Evolutionary conservation across 2,113 vertebrate genomes (phyloP).

Genomic region (Sialia sialis): DNA sequence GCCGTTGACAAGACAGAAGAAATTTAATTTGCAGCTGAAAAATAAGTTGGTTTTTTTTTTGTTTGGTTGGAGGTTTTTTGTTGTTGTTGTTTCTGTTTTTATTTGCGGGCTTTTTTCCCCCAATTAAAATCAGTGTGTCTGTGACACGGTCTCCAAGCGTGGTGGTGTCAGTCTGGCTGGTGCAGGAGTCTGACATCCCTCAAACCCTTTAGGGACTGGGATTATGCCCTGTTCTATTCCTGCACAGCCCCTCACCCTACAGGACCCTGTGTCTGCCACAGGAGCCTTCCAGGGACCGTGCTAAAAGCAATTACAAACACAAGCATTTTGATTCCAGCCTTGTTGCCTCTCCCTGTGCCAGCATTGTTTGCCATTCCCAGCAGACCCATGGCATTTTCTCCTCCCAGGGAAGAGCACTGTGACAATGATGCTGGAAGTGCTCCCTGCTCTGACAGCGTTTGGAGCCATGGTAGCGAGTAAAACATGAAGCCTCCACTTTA

Average conservation of each 20-base stretch:
- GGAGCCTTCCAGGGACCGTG: background rate
- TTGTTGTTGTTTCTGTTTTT: background rate
- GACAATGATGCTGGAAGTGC: background rate
- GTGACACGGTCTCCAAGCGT: rapidly evolving
- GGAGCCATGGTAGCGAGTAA: background rate
- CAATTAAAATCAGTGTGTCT: background rate
- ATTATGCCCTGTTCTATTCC: background rate
- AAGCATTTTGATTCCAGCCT: background rate
- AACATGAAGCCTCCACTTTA: background rate
- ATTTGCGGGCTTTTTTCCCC: too few relatives aligned
- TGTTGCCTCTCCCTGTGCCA: conserved; percentile 12
- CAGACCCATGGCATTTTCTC: background rate
- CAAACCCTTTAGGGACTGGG: background rate
- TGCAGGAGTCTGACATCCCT: background rate
- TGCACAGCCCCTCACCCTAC: background rate
- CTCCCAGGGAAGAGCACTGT: background rate
- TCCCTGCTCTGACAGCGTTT: background rate
- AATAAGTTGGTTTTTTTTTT: background rate
- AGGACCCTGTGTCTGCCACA: background rate
- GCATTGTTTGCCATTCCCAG: conserved; percentile 23
- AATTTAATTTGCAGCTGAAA: conserved; percentile 3
- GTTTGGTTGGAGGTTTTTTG: background rate
- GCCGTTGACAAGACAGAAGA: background rate
- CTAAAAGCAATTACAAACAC: background rate
- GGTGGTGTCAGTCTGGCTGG: background rate